A percentile compares a stretch with the other conserved stretches of the same genome.
phyloP scores from a whole-genome alignment of 2,797 vertebrate genomes.

The Chaetodon trifasciatus region DNA sequence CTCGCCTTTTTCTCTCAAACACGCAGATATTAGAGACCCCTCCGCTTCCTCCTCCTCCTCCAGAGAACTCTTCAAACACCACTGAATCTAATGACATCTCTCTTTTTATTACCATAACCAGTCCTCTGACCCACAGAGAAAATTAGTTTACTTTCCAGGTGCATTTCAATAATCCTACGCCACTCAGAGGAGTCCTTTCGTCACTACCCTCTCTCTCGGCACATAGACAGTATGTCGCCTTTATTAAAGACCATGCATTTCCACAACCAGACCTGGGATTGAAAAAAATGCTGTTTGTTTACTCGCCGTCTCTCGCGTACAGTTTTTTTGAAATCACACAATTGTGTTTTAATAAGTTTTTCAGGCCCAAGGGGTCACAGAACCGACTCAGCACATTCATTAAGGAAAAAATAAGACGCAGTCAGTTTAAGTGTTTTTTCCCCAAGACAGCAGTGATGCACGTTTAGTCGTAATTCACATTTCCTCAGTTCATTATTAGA shows the following conservation, averaged over 20 bases:
- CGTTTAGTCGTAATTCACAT: conserved; percentile 61
- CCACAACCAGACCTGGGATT: conserved; percentile 50
- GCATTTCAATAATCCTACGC: conserved; percentile 71
- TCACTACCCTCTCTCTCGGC: conserved; percentile 31
- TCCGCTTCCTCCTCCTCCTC: conserved; percentile 17
- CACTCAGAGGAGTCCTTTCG: conserved; percentile 60
- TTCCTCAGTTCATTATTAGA: conserved; percentile 65
- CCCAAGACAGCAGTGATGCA: conserved; percentile 60
- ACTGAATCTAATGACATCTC: conserved; percentile 78
- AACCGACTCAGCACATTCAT: conserved; percentile 53
- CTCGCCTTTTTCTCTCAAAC: conserved; percentile 48
- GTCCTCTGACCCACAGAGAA: conserved; percentile 73
- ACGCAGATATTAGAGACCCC: conserved; percentile 36
- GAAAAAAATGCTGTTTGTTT: conserved; percentile 53
- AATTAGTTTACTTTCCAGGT: conserved; percentile 77
- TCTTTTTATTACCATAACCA: conserved; percentile 81
- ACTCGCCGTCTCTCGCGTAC: conserved; percentile 43
- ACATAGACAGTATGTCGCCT: conserved; percentile 46
- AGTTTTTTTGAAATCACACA: conserved; percentile 50
- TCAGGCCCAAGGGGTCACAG: conserved; percentile 42
- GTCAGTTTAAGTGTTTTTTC: conserved; percentile 43
- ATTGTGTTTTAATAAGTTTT: conserved; percentile 65
- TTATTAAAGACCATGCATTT: conserved; percentile 69
- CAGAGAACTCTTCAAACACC: conserved; percentile 74
- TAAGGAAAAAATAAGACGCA: conserved; percentile 46